Conservation (phyloP, 2,888 invertebrate genomes). For the Melieria omissa region DNA sequence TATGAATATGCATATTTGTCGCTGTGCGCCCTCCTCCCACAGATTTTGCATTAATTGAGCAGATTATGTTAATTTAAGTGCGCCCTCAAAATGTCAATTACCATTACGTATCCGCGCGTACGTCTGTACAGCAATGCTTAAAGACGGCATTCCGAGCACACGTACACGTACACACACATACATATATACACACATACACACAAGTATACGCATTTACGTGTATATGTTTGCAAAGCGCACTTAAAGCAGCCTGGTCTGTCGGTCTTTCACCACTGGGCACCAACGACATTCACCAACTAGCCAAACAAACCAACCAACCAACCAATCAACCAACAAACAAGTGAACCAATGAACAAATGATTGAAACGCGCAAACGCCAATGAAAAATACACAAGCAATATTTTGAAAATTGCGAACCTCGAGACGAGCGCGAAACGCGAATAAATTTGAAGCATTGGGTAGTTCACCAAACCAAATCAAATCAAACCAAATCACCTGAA, state of each 20-base stretch:
- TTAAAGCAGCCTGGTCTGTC: constrained; percentile 12
- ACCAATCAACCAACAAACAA: constrained; percentile 29
- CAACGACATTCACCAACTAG: constrained; percentile 68
- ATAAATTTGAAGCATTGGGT: background rate
- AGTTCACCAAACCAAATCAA: constrained; percentile 12
- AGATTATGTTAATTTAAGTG: constrained; percentile 55
- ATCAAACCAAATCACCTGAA: constrained; percentile 27
- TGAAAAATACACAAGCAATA: no score
- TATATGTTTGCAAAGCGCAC: constrained; percentile 2
- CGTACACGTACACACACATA: background rate
- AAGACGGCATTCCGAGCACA: background rate
- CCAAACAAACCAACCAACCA: constrained; percentile 39
- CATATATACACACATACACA: background rate
- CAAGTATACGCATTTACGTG: constrained; percentile 48
- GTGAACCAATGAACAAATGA: background rate
- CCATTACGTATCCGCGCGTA: background rate
- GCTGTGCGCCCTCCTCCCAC: background rate
- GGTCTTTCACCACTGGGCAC: constrained; percentile 52
- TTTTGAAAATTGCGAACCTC: no score
- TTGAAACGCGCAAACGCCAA: no score
- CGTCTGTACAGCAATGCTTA: background rate
- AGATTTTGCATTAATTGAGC: constrained; percentile 56
- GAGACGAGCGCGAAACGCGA: background rate
- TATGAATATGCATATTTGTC: constrained; percentile 3
- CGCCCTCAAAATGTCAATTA: constrained; percentile 43